A percentile compares a stretch with the other conserved stretches of the same genome.
phyloP scores from a whole-genome alignment of 1,140 invertebrate genomes.

The Halesus radiatus region DNA sequence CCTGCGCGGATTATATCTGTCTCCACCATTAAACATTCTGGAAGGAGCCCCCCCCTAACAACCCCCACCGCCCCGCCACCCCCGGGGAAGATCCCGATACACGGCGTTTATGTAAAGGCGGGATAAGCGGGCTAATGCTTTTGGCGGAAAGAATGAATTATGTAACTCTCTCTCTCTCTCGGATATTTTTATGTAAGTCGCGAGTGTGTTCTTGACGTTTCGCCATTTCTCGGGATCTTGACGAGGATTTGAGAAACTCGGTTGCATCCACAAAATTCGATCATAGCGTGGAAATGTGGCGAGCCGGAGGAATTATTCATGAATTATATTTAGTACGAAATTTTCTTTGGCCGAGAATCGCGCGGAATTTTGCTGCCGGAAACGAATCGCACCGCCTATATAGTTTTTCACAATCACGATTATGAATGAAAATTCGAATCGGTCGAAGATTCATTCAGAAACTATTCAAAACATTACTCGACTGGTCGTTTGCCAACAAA shows the following conservation, averaged over 20 bases:
- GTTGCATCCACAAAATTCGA: conserved; percentile 39
- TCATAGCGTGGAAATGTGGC: conserved; percentile 25
- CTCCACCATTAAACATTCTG: conserved; percentile 49
- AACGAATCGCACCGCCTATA: too few species aligned
- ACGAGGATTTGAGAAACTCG: conserved; percentile 34
- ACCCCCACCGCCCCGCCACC: not conserved
- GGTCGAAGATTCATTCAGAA: too few species aligned
- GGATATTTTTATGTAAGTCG: conserved; percentile 49
- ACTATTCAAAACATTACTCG: too few species aligned
- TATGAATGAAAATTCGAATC: too few species aligned
- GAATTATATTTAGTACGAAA: conserved; percentile 22
- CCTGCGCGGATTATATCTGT: conserved; percentile 49
- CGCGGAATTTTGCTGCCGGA: too few species aligned
- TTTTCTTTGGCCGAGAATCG: not conserved
- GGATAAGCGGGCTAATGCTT: conserved; percentile 46
- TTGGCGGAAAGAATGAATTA: conserved; percentile 53
- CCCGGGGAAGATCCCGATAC: conserved; percentile 43
- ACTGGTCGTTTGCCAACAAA: too few species aligned
- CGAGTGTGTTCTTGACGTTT: conserved; percentile 47
- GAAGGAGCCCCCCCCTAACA: not conserved
- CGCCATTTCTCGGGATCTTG: conserved; percentile 35
- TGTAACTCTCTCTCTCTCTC: conserved; percentile 47
- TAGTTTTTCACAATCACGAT: too few species aligned
- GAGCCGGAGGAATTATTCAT: conserved; percentile 34
- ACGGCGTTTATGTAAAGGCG: conserved; percentile 49